phyloP scores from a whole-genome alignment of 2,888 invertebrate species.

The Eudasyphora cyanicolor region DNA sequence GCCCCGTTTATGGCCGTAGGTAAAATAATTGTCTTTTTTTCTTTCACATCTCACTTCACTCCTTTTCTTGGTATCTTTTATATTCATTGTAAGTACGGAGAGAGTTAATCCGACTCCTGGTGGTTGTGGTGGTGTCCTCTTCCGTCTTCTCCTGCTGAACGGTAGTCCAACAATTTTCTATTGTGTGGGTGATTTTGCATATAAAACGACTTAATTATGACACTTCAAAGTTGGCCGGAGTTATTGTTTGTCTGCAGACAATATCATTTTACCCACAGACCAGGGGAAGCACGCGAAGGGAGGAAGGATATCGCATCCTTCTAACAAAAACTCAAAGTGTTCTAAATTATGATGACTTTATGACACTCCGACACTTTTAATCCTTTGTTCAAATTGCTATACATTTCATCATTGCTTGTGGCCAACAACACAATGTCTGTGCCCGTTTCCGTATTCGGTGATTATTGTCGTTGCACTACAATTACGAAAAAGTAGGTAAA shows the following conservation, averaged over 20 bases:
- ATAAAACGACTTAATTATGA: constrained; percentile 75
- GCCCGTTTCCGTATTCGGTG: constrained; percentile 26
- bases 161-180: constrained; percentile 68
- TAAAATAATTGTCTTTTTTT: constrained; percentile 54
- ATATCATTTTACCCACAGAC: neutral
- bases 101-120: neutral
- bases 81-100: constrained; percentile 3
- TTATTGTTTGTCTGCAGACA: constrained; percentile 41
- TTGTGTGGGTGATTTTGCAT: constrained; percentile 72
- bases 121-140: neutral
- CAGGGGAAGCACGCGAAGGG: too few relatives aligned
- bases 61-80: constrained; percentile 55
- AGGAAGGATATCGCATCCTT: too few relatives aligned
- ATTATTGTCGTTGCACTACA: constrained; percentile 20
- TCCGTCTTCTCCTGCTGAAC: constrained; percentile 62
- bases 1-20: constrained; percentile 24
- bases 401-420: constrained; percentile 36
- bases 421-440: constrained; percentile 24
- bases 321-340: constrained; percentile 47
- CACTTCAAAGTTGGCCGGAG: constrained; percentile 55
- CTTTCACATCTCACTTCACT: constrained; percentile 50
- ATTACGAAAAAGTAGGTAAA: constrained; percentile 23
- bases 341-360: constrained; percentile 71
- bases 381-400: constrained; percentile 68
- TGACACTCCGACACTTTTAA: constrained; percentile 72